A percentile compares a stretch with the other conserved stretches of the same genome.
Conservation (phyloP, 2,113 vertebrate genomes). For the Colossoma macropomum region DNA sequence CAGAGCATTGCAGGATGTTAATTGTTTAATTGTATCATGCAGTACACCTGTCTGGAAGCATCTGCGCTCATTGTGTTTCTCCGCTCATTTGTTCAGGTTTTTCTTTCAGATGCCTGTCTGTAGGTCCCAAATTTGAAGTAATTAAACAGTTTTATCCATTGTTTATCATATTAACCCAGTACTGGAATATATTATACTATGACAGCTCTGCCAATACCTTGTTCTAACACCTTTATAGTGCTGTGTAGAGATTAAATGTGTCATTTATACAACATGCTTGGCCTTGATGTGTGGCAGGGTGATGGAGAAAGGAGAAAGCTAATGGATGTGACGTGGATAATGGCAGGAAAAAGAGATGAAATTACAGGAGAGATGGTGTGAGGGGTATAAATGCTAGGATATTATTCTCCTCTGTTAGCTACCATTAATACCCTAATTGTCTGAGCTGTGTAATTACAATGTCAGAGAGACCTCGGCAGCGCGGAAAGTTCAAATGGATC, state of each 20-base stretch:
- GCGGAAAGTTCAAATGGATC: constrained; percentile 49
- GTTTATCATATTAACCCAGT: not conserved
- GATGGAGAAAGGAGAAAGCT: not conserved
- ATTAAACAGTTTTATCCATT: not conserved
- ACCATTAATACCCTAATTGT: constrained; percentile 62
- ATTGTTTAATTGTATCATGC: no score
- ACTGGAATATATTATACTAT: not conserved
- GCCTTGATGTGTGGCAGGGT: not conserved
- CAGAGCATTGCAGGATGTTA: no score
- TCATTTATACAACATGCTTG: not conserved
- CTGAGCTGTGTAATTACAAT: constrained; percentile 60
- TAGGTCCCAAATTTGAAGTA: not conserved
- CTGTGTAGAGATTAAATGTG: not conserved
- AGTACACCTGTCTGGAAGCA: no score
- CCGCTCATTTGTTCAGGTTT: not conserved
- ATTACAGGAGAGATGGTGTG: constrained; percentile 16
- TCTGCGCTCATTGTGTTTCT: not conserved
- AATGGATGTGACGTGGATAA: constrained; percentile 11
- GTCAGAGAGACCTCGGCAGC: constrained; percentile 47
- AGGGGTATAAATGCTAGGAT: constrained; percentile 33
- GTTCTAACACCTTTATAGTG: not conserved
- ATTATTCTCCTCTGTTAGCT: constrained; percentile 50
- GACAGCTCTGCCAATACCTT: not conserved
- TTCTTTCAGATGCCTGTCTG: not conserved
- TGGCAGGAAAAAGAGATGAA: constrained; percentile 21